phyloP scores from a whole-genome alignment of 2,888 invertebrate species.

The Coleophora deauratella region DNA sequence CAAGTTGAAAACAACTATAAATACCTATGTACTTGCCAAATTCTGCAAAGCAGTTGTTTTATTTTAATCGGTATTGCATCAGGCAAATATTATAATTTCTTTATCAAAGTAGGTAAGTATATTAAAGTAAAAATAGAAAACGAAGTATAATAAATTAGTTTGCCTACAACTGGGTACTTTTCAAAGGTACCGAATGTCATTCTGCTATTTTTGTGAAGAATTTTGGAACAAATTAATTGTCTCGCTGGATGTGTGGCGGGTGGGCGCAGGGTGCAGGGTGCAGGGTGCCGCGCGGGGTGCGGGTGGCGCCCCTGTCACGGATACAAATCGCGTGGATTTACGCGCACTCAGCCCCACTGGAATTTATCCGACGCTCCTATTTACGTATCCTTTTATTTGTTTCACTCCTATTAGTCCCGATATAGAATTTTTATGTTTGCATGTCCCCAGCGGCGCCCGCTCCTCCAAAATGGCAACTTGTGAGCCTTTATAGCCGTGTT shows the following conservation, averaged over 20 bases:
- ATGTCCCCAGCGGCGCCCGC: constrained; percentile 53
- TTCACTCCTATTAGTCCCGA: constrained; percentile 72
- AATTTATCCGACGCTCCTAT: constrained; percentile 71
- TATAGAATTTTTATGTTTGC: constrained; percentile 74
- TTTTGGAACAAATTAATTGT: constrained; percentile 64
- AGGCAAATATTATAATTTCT: too few relatives aligned
- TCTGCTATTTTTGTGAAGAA: constrained; percentile 20
- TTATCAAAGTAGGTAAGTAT: too few relatives aligned
- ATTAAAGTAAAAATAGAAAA: too few relatives aligned
- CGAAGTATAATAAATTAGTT: too few relatives aligned
- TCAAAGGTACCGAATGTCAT: too few relatives aligned
- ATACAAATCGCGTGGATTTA: constrained; percentile 75
- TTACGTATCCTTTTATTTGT: constrained; percentile 75
- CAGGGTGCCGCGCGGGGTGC: constrained; percentile 21
- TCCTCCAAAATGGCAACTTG: constrained; percentile 70
- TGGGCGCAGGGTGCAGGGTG: constrained; percentile 18
- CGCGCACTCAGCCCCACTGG: constrained; percentile 69
- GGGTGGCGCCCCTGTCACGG: constrained; percentile 65
- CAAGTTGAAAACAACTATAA: too few relatives aligned
- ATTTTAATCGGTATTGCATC: too few relatives aligned
- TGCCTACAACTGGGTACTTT: too few relatives aligned
- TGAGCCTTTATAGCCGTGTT: constrained; percentile 65
- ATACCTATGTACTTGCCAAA: too few relatives aligned
- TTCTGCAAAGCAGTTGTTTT: too few relatives aligned
- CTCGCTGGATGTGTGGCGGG: constrained; percentile 27